Base-by-base conservation (phyloP, 2,888 invertebrate species). In the Ormyrus pomaceus region DNA sequence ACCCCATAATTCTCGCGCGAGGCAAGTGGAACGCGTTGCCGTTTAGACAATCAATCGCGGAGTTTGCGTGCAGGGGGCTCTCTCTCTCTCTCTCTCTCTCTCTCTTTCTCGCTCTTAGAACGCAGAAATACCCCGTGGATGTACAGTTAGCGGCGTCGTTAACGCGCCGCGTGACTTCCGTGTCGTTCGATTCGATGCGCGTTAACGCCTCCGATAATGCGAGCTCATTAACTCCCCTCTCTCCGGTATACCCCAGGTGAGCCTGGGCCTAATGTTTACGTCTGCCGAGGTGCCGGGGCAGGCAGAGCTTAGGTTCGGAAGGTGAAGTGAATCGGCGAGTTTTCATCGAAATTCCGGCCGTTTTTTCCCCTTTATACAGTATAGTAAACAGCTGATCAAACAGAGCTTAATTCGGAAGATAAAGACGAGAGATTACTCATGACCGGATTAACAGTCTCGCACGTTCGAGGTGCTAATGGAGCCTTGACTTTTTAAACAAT, bases 101-200 rank as follows among this genome's bases (percentile, higher is more conserved):
- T 6, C 13, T 4, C 19, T 1, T 58, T 13, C 10, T 9, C 59
- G 13, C 58, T 19, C 13, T 59, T 11, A 46, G 5, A 7, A 66
- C 66, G 71, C 75, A 75, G 71, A 78, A 78, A 78, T 81, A 73
- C 73, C 64, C 71, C 65, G 64, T 65, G 55, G 71, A 70, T 79
- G 59, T 82, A 82, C 82, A 82, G 82, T 80, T 82, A 82, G 77
- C 34, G 77, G 58, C 77, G 71, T 79, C 79, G 82, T 82, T 82
- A 82, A 81, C 79, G 76, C 75, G 78, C 78, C 78, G 78, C 80
- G 80, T 82, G 80, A 81, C 80, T 82, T 82, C 80, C 80, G 82
- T 81, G 78, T 81, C 80, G 78, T 76, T 79, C 75, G 76, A 82
- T 82, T 81, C 78, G 78, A 82, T 73, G 73, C 77, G 82, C 82